Evolutionary conservation across 2,888 invertebrate genomes (phyloP), one percentile per base, ranked within the genome.

Genomic region (Pristionchus arcanus): DNA sequence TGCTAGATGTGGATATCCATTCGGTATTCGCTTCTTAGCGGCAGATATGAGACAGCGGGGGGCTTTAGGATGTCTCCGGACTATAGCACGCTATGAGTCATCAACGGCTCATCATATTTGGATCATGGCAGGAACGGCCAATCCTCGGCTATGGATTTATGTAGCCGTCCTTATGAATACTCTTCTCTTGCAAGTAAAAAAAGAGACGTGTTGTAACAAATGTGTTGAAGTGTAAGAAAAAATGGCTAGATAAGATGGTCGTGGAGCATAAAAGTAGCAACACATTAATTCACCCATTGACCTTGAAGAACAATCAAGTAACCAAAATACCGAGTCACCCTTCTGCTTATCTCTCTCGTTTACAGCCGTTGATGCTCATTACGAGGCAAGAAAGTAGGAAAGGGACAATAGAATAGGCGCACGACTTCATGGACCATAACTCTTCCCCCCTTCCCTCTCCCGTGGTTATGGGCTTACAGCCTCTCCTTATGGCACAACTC

Each of bases 381-480:
- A 53, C 49, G 34, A 53, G 21, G 28, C 9, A 37, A 9, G 42
- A 16, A 25, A 42, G n/a, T 34, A 42, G 42, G 34, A 34, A 37
- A 53, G 21, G 49, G 81, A 9, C 19, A 53, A 15, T 49, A 19
- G 81, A 16, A 42, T 0, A 25, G 42, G 25, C 21, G 16, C 49
- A 34, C 4, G 25, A 77, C 42, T 49, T 81, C 81, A 81, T 81
- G 81, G 81, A 16, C 81, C 81, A 81, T 81, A 81, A 81, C 42
- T 81, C 81, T 49, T 37, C 2, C 49, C 11, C 42, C 53, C 81
- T 49, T 37, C 2, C 49, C 11, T 11, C 49, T 53, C 53, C n/a
- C 53, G 19, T 28, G 21, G 81, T 81, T 49, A 81, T 81, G 81
- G 81, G 81, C 81, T 81, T 81, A 81, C 81, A 81, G 81, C 21